Conservation (phyloP, 2,888 invertebrate species). For the Xanthorhoe spadicearia region DNA sequence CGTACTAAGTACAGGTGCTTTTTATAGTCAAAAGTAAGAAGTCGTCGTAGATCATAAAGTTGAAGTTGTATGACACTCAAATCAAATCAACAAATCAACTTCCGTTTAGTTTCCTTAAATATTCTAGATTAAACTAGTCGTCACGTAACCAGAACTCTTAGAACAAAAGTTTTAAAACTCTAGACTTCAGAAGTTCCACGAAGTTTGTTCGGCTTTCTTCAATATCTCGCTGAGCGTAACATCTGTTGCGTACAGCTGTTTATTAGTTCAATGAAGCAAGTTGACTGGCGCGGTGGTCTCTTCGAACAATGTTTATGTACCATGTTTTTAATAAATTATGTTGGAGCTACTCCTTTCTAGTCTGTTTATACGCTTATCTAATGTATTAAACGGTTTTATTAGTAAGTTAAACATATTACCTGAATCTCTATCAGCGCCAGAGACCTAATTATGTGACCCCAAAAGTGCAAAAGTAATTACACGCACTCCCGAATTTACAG, state of each 20-base stretch:
- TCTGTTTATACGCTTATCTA: too few relatives aligned
- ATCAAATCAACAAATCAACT: too few relatives aligned
- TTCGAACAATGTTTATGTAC: constrained; percentile 7
- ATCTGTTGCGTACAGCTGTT: constrained; percentile 34
- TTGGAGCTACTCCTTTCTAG: background rate
- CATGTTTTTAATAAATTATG: background rate
- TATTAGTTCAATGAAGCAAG: constrained; percentile 14
- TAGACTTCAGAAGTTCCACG: background rate
- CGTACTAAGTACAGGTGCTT: too few relatives aligned
- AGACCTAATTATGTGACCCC: too few relatives aligned
- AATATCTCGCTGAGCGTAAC: constrained; percentile 21
- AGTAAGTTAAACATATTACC: too few relatives aligned
- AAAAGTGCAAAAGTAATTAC: too few relatives aligned
- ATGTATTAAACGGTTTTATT: too few relatives aligned
- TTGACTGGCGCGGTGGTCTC: constrained; percentile 19
- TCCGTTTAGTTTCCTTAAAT: background rate
- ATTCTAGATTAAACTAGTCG: background rate
- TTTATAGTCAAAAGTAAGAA: too few relatives aligned
- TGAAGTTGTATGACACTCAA: too few relatives aligned
- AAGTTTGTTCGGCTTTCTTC: constrained; percentile 9
- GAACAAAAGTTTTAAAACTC: background rate
- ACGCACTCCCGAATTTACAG: too few relatives aligned
- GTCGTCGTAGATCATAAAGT: too few relatives aligned
- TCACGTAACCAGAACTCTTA: background rate
- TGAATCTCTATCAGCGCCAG: too few relatives aligned